Percentiles rank a stretch among this genome's conserved stretches.
phyloP scores from a whole-genome alignment of 2,113 vertebrate genomes.

The Vulpes lagopus region DNA sequence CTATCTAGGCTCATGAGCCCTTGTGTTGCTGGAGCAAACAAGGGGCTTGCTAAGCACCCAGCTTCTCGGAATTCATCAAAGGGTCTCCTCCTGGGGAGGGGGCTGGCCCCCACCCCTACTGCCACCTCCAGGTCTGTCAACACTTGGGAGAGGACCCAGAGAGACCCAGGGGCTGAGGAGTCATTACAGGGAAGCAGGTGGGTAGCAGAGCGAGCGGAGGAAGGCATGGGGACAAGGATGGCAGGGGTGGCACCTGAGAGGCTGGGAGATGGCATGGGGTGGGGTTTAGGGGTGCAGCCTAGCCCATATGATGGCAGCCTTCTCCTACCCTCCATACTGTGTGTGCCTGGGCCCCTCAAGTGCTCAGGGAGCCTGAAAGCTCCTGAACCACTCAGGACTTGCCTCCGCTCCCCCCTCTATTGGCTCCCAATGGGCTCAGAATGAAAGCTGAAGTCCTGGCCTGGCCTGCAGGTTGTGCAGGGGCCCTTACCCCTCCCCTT shows the following conservation, averaged over 20 bases:
- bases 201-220: constrained; percentile 66
- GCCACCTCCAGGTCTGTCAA: constrained; percentile 69
- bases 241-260: background rate
- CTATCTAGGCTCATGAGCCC: constrained; percentile 75
- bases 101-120: constrained; percentile 63
- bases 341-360: background rate
- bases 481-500: background rate
- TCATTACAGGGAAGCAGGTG: constrained; percentile 75
- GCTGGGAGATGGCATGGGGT: background rate
- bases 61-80: constrained; percentile 77
- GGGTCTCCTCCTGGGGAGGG: constrained; percentile 58
- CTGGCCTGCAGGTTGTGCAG: accelerated
- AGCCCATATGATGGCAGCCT: background rate
- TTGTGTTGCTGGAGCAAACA: constrained; percentile 79
- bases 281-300: background rate
- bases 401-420: background rate
- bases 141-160: constrained; percentile 75
- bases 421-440: background rate
- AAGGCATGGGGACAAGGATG: constrained; percentile 66
- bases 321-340: background rate
- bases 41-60: constrained; percentile 72
- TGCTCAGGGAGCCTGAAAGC: background rate
- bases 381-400: background rate
- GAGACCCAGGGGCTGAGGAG: constrained; percentile 81
- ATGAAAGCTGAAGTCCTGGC: background rate